These are phyloP conservation scores for Aulostomus chinensis DNA, from an alignment of 2,797 vertebrate genomes.

Conservation along the genomic window DNA sequence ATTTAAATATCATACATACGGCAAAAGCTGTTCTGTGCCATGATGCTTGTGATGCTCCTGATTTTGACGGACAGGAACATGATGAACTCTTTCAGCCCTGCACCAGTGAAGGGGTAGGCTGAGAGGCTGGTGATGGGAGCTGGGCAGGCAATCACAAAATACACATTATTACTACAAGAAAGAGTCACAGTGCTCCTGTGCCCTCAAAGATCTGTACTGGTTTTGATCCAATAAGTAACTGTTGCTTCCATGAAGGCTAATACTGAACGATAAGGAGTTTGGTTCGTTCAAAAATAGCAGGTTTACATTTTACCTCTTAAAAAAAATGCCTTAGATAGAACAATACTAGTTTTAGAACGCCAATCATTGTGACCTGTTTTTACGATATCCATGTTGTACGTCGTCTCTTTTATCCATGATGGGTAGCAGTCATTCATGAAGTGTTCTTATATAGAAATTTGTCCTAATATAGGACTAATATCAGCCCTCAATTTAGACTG, in stretches of 20 bases:
- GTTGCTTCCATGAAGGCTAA: too few relatives aligned
- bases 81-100: constrained; percentile 45
- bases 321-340: too few relatives aligned
- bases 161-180: constrained; percentile 33
- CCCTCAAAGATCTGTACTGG: constrained; percentile 20
- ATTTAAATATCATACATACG: constrained; percentile 1
- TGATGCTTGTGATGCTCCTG: constrained; percentile 16
- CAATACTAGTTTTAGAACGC: too few relatives aligned
- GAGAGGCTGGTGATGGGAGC: constrained; percentile 30
- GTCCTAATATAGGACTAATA: too few relatives aligned
- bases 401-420: too few relatives aligned
- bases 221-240: constrained; percentile 20
- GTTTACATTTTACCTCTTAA: background rate
- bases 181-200: constrained; percentile 20
- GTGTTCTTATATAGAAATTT: too few relatives aligned
- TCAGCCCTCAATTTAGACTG: too few relatives aligned
- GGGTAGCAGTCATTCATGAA: too few relatives aligned
- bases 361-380: too few relatives aligned
- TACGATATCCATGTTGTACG: too few relatives aligned
- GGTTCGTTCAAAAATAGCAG: too few relatives aligned
- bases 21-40: constrained; percentile 1
- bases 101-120: constrained; percentile 26
- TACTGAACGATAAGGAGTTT: background rate
- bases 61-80: constrained; percentile 47
- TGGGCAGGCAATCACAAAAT: constrained; percentile 37